phyloP scores from a whole-genome alignment of 2,797 vertebrate species.

The Lacerta agilis region DNA sequence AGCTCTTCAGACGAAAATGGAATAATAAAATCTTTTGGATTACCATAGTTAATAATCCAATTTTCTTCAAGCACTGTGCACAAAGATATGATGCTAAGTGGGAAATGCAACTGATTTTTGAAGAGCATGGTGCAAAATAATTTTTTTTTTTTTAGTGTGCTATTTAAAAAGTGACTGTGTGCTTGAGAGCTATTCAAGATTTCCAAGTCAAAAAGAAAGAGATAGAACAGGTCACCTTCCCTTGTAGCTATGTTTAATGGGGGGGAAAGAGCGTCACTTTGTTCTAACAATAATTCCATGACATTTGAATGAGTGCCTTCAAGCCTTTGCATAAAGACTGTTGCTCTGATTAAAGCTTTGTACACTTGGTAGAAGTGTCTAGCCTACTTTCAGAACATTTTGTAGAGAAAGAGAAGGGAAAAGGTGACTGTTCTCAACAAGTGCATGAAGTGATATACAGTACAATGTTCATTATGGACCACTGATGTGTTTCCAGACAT shows the following conservation, averaged over 20 bases:
- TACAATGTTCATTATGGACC: not conserved
- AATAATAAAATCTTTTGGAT: constrained; percentile 40
- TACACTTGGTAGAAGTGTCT: constrained; percentile 44
- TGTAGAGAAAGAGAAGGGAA: constrained; percentile 4
- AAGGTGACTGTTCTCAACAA: not conserved
- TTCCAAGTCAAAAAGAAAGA: constrained; percentile 51
- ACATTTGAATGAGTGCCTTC: constrained; percentile 54
- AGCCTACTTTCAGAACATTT: constrained; percentile 14
- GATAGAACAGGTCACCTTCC: constrained; percentile 51
- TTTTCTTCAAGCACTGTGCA: constrained; percentile 23
- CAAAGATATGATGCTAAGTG: constrained; percentile 18
- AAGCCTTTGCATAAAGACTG: not conserved
- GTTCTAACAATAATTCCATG: constrained; percentile 41
- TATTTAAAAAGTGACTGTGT: constrained; percentile 14
- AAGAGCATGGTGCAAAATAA: constrained; percentile 36
- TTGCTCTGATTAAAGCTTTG: constrained; percentile 41
- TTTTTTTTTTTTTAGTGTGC: constrained; percentile 6
- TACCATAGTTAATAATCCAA: constrained; percentile 7
- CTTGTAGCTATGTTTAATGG: constrained; percentile 14
- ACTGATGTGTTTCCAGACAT: not conserved
- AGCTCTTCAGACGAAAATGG: constrained; percentile 1
- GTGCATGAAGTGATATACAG: not conserved
- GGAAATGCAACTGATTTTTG: constrained; percentile 29
- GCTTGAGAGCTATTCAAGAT: constrained; percentile 36
- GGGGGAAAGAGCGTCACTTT: constrained; percentile 24